Percentiles rank a stretch among this genome's conserved stretches.
Conservation (phyloP, 1,140 invertebrate genomes). For the Lordiphosa collinella region DNA sequence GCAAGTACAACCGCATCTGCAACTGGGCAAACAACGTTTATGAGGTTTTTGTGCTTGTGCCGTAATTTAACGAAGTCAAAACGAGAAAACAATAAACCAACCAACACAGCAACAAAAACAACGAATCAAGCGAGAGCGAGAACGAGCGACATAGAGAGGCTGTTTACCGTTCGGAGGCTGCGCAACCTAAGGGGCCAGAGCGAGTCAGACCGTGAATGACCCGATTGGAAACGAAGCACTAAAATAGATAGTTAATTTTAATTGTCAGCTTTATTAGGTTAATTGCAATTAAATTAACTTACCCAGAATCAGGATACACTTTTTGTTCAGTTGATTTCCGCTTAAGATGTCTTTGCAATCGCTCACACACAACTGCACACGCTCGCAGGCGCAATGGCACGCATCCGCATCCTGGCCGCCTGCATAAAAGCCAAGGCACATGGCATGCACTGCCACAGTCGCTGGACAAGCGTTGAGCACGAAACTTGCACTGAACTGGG, state of each 20-base stretch:
- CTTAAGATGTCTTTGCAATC: slow-evolving; percentile 13
- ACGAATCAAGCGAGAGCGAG: slow-evolving; percentile 13
- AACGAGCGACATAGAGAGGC: background rate
- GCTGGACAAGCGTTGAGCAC: slow-evolving; percentile 54
- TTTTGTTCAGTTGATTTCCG: no score
- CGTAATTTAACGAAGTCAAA: slow-evolving; percentile 78
- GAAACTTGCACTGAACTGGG: slow-evolving; percentile 22
- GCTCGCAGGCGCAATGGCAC: slow-evolving; percentile 6
- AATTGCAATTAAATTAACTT: no score
- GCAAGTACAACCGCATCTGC: slow-evolving; percentile 1
- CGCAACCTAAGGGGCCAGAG: slow-evolving; percentile 27
- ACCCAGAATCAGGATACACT: no score
- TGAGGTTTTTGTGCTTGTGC: slow-evolving; percentile 75
- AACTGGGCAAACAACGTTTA: slow-evolving; percentile 48
- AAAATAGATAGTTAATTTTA: no score
- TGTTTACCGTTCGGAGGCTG: background rate
- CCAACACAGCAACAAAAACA: slow-evolving; percentile 26
- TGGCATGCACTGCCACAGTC: slow-evolving; percentile 66
- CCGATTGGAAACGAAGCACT: no score
- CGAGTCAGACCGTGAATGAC: background rate
- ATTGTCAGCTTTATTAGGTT: no score
- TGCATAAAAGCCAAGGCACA: slow-evolving; percentile 71
- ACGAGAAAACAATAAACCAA: slow-evolving; percentile 74
- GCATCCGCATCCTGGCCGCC: slow-evolving; percentile 18
- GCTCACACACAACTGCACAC: slow-evolving; percentile 3